These are phyloP conservation scores for Porites lutea DNA, from an alignment of 64 coral and sea anemone genomes.

Conservation along the genomic window DNA sequence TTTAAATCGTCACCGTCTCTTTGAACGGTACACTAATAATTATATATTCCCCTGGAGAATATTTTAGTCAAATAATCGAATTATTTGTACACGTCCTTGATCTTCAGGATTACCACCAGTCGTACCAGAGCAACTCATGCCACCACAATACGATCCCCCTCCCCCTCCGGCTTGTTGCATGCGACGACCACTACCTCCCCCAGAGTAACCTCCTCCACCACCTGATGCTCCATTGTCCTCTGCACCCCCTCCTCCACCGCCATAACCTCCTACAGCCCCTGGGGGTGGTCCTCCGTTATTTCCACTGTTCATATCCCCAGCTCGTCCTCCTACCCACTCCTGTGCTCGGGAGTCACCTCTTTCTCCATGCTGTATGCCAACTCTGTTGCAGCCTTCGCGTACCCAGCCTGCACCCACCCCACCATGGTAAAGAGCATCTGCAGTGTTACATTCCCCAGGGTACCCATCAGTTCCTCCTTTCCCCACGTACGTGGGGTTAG, in stretches of 20 bases:
- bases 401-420: slow-evolving; percentile 55
- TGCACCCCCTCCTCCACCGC: not conserved
- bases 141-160: not conserved
- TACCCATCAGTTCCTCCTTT: slow-evolving; percentile 9
- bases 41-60: too few species aligned
- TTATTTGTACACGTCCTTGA: not conserved
- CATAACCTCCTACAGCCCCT: slow-evolving; percentile 3
- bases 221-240: slow-evolving; percentile 7
- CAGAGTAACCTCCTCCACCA: not conserved
- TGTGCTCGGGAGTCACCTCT: slow-evolving; percentile 18
- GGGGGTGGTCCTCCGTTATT: slow-evolving; percentile 39
- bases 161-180: not conserved
- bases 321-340: slow-evolving; percentile 43
- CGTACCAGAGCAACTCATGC: not conserved
- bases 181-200: not conserved
- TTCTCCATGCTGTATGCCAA: not conserved
- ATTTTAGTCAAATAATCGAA: not conserved
- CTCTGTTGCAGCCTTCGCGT: not conserved
- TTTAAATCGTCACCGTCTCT: too few species aligned
- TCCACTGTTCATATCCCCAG: slow-evolving; percentile 57
- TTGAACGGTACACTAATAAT: too few species aligned
- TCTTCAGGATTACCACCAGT: not conserved
- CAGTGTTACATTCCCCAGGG: slow-evolving; percentile 29
- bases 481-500: not conserved
- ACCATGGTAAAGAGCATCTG: slow-evolving; percentile 25